phyloP scores from a whole-genome alignment of 2,797 vertebrate genomes.

The Anniella stebbinsi region DNA sequence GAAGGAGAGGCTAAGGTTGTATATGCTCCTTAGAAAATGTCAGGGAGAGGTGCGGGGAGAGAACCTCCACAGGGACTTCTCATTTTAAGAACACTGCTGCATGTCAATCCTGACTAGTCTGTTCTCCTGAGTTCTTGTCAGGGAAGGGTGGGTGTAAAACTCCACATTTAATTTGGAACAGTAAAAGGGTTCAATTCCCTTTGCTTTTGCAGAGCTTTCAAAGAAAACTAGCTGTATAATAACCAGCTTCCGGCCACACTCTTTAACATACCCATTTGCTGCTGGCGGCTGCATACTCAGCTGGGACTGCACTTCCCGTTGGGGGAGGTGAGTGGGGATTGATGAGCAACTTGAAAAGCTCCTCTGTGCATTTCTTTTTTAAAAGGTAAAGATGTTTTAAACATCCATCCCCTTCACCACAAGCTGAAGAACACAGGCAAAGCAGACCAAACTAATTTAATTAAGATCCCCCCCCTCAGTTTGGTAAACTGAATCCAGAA shows the following conservation, averaged over 20 bases:
- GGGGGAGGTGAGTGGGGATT: not conserved
- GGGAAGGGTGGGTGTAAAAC: not conserved
- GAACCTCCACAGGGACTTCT: not conserved
- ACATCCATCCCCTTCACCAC: not conserved
- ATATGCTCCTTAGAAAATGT: not conserved
- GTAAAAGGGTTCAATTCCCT: slow-evolving; percentile 1
- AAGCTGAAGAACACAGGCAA: not conserved
- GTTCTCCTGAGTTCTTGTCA: not conserved
- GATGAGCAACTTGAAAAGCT: not conserved
- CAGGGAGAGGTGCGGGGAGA: too few species aligned
- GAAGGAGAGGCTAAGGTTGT: not conserved
- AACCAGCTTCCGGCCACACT: slow-evolving; percentile 1
- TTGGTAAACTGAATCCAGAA: not conserved
- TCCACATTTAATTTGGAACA: not conserved
- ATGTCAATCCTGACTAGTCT: not conserved
- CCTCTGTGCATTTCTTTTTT: not conserved
- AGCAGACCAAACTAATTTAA: not conserved
- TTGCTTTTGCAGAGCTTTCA: slow-evolving; percentile 15
- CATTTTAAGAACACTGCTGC: not conserved
- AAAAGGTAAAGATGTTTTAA: not conserved
- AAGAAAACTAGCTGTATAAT: not conserved
- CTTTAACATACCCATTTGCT: slow-evolving; percentile 1
- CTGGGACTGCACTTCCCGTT: not conserved
- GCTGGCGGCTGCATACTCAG: not conserved
- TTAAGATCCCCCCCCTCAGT: slow-evolving; percentile 1